These are phyloP conservation scores for Oligia latruncula DNA, from an alignment of 2,888 invertebrate species.

Conservation along the genomic window DNA sequence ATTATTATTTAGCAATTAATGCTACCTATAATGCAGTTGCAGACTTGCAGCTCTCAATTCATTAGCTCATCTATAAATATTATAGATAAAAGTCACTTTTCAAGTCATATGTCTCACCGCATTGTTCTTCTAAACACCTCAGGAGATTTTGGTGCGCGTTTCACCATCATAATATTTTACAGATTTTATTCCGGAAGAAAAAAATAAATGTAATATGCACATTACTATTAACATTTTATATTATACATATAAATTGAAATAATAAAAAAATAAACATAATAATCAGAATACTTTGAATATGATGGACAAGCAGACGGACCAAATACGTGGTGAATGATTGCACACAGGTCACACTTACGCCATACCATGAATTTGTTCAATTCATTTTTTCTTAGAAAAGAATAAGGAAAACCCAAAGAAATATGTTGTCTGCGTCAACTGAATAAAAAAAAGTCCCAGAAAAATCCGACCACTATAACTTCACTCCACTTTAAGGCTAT, in stretches of 20 bases:
- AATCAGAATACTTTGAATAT: neutral
- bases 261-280: neutral
- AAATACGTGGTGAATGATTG: neutral
- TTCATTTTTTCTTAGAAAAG: neutral
- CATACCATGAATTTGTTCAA: neutral
- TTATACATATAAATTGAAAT: neutral
- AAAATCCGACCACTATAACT: neutral
- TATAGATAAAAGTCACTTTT: neutral
- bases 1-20: neutral
- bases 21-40: neutral
- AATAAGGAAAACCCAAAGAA: neutral
- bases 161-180: neutral
- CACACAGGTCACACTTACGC: neutral
- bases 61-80: neutral
- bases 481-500: too few species aligned
- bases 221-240: neutral
- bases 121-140: neutral
- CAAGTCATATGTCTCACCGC: neutral
- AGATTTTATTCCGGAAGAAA: neutral
- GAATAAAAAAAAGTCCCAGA: neutral
- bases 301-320: neutral
- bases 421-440: neutral
- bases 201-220: too few species aligned
- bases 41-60: too few species aligned
- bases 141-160: neutral